phyloP scores from a whole-genome alignment of 1,140 invertebrate species.

The Drosophila ohnishii region DNA sequence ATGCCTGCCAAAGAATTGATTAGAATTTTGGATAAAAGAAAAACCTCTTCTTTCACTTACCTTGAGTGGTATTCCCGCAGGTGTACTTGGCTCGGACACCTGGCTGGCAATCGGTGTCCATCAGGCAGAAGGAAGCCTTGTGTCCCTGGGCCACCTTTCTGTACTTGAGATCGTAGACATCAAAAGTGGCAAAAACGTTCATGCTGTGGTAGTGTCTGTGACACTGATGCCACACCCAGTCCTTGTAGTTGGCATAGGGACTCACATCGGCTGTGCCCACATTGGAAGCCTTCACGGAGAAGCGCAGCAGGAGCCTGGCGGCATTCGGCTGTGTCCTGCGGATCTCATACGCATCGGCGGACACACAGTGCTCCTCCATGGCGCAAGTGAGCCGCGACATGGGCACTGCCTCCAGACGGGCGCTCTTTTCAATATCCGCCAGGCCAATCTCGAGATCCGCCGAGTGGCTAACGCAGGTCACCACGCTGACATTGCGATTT shows the following conservation, averaged over 20 bases:
- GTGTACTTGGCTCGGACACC: constrained; percentile 90
- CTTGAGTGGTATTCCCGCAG: constrained; percentile 96
- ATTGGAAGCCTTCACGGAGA: constrained; percentile 91
- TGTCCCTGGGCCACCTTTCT: constrained; percentile 95
- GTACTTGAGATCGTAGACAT: constrained; percentile 90
- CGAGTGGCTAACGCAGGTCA: constrained; percentile 88
- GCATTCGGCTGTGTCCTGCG: constrained; percentile 82
- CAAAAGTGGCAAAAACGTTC: constrained; percentile 98
- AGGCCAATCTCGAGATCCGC: constrained; percentile 94
- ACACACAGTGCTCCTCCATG: constrained; percentile 97
- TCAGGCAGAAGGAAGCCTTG: constrained; percentile 98
- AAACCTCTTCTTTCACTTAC: constrained; percentile 73
- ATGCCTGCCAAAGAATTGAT: constrained; percentile 86
- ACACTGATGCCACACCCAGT: constrained; percentile 99
- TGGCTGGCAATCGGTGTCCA: constrained; percentile 94
- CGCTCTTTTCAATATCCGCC: constrained; percentile 89
- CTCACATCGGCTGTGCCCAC: constrained; percentile 95
- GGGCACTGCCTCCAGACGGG: constrained; percentile 93
- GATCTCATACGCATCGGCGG: constrained; percentile 91
- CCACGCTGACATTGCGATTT: constrained; percentile 88
- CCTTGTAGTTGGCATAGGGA: constrained; percentile 92
- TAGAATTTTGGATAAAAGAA: not conserved
- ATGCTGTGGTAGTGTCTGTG: constrained; percentile 99
- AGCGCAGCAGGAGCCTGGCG: constrained; percentile 62
- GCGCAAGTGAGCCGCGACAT: constrained; percentile 94